Percentiles rank a stretch among this genome's conserved stretches.
Conservation (phyloP, 92 coral and sea anemone genomes). For the Nematostella vectensis region DNA sequence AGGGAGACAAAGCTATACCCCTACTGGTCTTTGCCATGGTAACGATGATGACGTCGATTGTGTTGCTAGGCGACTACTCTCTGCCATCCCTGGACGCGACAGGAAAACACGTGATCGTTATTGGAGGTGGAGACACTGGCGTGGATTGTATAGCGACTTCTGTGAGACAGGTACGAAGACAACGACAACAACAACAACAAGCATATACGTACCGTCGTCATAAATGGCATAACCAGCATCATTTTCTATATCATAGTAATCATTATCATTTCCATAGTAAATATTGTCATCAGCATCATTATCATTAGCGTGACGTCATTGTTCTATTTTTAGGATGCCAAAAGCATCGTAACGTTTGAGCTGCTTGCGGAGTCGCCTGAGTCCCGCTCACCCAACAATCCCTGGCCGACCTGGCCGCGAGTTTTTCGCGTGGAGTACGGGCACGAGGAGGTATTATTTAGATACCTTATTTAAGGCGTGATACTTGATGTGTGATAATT, state of each 20-base stretch:
- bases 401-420: conserved; percentile 97
- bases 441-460: conserved; percentile 94
- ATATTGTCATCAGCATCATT: background rate
- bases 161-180: conserved; percentile 63
- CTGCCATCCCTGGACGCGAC: conserved; percentile 76
- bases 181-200: no score
- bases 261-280: no score
- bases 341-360: conserved; percentile 87
- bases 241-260: no score
- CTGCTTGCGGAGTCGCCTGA: conserved; percentile 77
- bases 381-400: conserved; percentile 48
- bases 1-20: no score
- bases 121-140: conserved; percentile 98
- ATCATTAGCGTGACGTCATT: background rate
- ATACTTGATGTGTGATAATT: background rate
- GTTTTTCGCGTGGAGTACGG: conserved; percentile 91
- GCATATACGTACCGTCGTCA: no score
- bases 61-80: conserved; percentile 43
- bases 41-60: no score
- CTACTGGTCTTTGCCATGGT: no score
- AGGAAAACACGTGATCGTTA: conserved; percentile 76
- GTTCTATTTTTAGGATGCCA: conserved; percentile 59
- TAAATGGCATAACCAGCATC: no score
- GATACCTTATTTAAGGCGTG: conserved; percentile 2
- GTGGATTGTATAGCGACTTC: conserved; percentile 96